Percentiles rank a stretch among this genome's conserved stretches.
These are phyloP conservation scores for Aplidium turbinatum DNA, from an alignment of 23 tunicate genomes.

Conservation along the genomic window DNA sequence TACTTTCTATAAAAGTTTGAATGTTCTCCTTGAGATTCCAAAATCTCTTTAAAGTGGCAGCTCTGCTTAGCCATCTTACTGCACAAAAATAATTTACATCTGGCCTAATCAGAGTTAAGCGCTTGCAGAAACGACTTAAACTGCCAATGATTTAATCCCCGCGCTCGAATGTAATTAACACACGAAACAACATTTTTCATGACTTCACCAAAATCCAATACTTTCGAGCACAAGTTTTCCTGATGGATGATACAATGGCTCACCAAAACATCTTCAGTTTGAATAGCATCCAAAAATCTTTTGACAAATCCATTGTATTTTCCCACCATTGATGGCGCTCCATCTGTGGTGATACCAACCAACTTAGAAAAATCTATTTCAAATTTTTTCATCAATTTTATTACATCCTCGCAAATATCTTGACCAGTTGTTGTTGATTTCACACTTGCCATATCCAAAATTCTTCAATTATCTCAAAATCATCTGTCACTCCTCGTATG, in stretches of 20 bases:
- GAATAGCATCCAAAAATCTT: too few species aligned
- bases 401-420: slow-evolving; percentile 38
- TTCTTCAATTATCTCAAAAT: slow-evolving; percentile 36
- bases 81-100: slow-evolving; percentile 39
- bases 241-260: slow-evolving; percentile 39
- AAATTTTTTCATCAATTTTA: slow-evolving; percentile 37
- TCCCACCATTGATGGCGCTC: slow-evolving; percentile 12
- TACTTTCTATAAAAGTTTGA: too few species aligned
- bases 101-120: slow-evolving; percentile 31
- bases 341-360: not conserved
- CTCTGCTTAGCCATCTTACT: slow-evolving; percentile 42
- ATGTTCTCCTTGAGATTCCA: too few species aligned
- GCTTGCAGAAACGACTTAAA: slow-evolving; percentile 50
- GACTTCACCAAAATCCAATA: slow-evolving; percentile 27
- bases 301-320: slow-evolving; percentile 10
- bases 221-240: slow-evolving; percentile 39
- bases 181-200: slow-evolving; percentile 39
- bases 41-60: slow-evolving; percentile 19
- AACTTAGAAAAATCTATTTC: slow-evolving; percentile 16
- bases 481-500: slow-evolving; percentile 17
- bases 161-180: slow-evolving; percentile 9
- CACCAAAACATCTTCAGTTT: too few species aligned
- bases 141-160: slow-evolving; percentile 32
- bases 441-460: slow-evolving; percentile 45
- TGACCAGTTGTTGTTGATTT: slow-evolving; percentile 43